These are phyloP conservation scores for Panulirus ornatus DNA, from an alignment of 1,140 invertebrate genomes.

Conservation along the genomic window DNA sequence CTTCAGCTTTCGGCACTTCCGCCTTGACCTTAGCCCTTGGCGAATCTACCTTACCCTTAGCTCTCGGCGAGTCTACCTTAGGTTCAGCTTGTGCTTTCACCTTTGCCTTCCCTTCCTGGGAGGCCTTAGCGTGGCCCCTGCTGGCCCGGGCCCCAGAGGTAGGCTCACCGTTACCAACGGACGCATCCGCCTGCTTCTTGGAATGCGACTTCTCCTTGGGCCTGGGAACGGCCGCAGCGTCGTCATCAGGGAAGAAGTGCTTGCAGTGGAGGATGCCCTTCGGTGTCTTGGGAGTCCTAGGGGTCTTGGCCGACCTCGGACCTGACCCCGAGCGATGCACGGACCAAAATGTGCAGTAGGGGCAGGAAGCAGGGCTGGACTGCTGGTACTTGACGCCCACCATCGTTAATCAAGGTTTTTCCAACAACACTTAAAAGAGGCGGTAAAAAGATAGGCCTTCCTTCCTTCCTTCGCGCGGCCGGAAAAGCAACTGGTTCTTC, in stretches of 20 bases:
- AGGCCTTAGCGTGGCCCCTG: neutral
- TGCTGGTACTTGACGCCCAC: conserved; percentile 36
- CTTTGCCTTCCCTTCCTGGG: neutral
- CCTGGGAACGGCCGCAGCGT: no score
- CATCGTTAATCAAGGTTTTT: no score
- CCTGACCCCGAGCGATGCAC: conserved; percentile 23
- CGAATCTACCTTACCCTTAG: neutral
- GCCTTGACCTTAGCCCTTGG: neutral
- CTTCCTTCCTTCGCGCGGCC: no score
- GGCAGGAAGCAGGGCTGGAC: conserved; percentile 36
- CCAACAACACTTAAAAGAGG: no score
- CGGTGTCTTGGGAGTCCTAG: conserved; percentile 52
- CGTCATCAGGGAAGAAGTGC: conserved; percentile 43
- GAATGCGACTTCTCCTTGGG: no score
- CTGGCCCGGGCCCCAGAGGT: neutral
- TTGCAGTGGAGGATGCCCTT: conserved; percentile 55
- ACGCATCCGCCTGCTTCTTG: neutral
- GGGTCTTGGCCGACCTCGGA: conserved; percentile 21
- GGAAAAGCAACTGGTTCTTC: no score
- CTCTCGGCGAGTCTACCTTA: neutral
- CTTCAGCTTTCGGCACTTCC: neutral
- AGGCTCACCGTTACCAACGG: neutral
- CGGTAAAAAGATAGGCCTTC: no score
- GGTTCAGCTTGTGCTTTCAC: neutral
- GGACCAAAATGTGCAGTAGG: conserved; percentile 65